Evolutionary conservation across 2,797 vertebrate species (phyloP).

Genomic region (Sebastes trivittatus): DNA sequence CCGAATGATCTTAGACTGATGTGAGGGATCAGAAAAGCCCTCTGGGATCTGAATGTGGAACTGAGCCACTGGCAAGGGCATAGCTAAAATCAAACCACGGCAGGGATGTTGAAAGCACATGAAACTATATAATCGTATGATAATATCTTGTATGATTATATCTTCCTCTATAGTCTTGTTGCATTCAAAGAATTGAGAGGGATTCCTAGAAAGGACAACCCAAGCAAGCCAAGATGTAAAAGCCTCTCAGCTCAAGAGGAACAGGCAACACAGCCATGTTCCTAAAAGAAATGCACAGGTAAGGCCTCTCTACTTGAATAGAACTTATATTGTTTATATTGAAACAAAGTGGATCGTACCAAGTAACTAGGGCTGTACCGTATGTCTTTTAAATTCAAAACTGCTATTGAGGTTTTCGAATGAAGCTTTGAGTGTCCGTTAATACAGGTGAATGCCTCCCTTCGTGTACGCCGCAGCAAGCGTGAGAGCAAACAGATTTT

Average conservation of each 20-base stretch:
- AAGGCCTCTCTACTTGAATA: too few relatives aligned
- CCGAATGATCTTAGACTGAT: constrained; percentile 18
- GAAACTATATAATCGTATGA: background rate
- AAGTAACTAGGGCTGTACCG: too few relatives aligned
- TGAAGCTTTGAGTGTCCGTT: too few relatives aligned
- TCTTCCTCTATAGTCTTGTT: background rate
- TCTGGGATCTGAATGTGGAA: constrained; percentile 47
- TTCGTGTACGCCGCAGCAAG: too few relatives aligned
- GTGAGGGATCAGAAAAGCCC: constrained; percentile 17
- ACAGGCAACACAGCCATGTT: background rate
- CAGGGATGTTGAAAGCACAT: background rate
- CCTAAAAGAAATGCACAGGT: background rate
- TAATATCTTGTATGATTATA: background rate
- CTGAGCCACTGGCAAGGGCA: constrained; percentile 48
- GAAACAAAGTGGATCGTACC: too few relatives aligned
- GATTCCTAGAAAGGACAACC: background rate
- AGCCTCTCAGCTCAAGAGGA: background rate
- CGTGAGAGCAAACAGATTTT: too few relatives aligned
- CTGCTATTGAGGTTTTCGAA: too few relatives aligned
- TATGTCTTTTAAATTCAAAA: too few relatives aligned
- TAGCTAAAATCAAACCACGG: constrained; percentile 32
- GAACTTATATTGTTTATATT: too few relatives aligned
- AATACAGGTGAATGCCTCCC: too few relatives aligned
- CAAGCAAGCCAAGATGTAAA: background rate
- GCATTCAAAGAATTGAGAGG: background rate